phyloP scores from a whole-genome alignment of 2,888 invertebrate species.

The Ectemnius lituratus region DNA sequence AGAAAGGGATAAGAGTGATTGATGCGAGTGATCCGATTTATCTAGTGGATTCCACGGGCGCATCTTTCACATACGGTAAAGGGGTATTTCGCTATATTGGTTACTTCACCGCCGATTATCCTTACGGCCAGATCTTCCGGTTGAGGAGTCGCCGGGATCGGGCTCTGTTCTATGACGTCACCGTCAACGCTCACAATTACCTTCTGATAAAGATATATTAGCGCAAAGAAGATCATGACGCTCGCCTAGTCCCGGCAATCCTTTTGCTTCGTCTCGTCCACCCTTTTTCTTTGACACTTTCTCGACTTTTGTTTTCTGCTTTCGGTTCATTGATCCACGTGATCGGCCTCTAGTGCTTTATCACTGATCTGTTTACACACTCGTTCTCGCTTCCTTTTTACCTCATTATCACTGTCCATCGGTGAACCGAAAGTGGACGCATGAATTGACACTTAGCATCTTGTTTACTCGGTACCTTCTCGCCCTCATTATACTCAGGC shows the following conservation, averaged over 20 bases:
- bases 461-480: no score
- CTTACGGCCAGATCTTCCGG: constrained; percentile 41
- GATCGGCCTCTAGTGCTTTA: neutral
- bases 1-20: constrained; percentile 31
- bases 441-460: no score
- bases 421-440: no score
- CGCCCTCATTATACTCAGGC: no score
- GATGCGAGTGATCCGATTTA: constrained; percentile 21
- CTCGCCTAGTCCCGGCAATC: constrained; percentile 1
- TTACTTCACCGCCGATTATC: constrained; percentile 64
- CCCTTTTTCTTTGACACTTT: constrained; percentile 17
- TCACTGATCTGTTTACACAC: no score
- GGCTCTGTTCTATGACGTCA: neutral
- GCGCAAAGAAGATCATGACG: constrained; percentile 32
- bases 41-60: constrained; percentile 43
- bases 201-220: constrained; percentile 28
- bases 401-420: no score
- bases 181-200: constrained; percentile 13
- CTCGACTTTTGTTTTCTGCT: constrained; percentile 39
- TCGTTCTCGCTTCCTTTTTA: no score
- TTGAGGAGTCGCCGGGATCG: neutral
- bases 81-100: constrained; percentile 63
- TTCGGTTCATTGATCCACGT: constrained; percentile 1
- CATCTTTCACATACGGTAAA: constrained; percentile 59
- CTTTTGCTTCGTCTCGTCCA: constrained; percentile 15